phyloP scores from a whole-genome alignment of 2,888 invertebrate genomes.

The Oscheius sp. region DNA sequence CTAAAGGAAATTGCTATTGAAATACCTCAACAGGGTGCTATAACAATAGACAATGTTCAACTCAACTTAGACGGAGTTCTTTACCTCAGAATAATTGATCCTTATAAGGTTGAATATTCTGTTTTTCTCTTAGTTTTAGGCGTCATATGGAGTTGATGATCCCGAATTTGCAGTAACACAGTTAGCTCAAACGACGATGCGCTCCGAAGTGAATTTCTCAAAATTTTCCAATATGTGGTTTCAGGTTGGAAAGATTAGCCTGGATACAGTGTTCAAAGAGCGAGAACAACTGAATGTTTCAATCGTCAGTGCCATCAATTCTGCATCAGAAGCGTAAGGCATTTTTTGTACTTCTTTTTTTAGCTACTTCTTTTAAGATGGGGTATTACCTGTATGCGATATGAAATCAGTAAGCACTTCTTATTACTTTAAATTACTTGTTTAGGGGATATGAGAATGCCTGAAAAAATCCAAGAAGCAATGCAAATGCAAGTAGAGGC shows the following conservation, averaged over 20 bases:
- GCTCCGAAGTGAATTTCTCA: slow-evolving; percentile 80
- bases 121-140: slow-evolving; percentile 69
- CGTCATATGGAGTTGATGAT: slow-evolving; percentile 98
- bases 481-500: slow-evolving; percentile 99
- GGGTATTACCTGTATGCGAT: slow-evolving; percentile 95
- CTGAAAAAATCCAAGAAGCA: slow-evolving; percentile 91
- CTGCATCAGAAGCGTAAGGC: slow-evolving; percentile 93
- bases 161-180: slow-evolving; percentile 99
- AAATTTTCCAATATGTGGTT: not conserved
- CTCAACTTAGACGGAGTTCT: slow-evolving; percentile 95
- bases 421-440: not conserved
- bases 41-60: slow-evolving; percentile 96
- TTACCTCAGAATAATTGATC: slow-evolving; percentile 89
- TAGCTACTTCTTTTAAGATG: too few species aligned
- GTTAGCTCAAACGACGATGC: slow-evolving; percentile 98
- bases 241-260: slow-evolving; percentile 87
- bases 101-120: slow-evolving; percentile 77
- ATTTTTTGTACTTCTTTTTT: too few species aligned
- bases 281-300: slow-evolving; percentile 91
- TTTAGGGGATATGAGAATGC: slow-evolving; percentile 86
- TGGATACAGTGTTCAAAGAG: slow-evolving; percentile 93
- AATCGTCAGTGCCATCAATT: slow-evolving; percentile 95
- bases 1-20: slow-evolving; percentile 99
- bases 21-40: slow-evolving; percentile 92
- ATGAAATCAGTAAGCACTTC: slow-evolving; percentile 82